phyloP scores from a whole-genome alignment of 1,140 invertebrate species.

The Matsumurasca onukii region DNA sequence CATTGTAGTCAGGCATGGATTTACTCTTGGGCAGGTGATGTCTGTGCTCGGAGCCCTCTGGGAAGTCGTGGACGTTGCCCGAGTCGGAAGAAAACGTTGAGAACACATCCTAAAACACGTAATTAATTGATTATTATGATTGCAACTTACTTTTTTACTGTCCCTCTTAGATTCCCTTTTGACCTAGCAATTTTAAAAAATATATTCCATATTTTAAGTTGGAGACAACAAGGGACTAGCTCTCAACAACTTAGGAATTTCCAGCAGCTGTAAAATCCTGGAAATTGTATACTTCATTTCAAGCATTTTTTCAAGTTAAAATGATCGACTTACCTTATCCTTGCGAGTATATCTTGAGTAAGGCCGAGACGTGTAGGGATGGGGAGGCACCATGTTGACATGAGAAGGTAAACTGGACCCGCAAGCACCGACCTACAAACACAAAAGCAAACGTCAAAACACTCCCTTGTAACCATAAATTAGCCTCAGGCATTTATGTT shows the following conservation, averaged over 20 bases:
- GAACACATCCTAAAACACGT: conserved; percentile 52
- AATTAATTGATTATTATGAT: no score
- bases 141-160: no score
- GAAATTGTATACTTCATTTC: not conserved
- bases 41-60: conserved; percentile 49
- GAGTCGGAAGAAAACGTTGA: conserved; percentile 66
- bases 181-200: no score
- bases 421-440: conserved; percentile 20
- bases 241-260: no score
- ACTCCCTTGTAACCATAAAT: no score
- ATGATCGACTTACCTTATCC: conserved; percentile 49
- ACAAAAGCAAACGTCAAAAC: no score
- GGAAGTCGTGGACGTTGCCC: conserved; percentile 64
- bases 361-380: conserved; percentile 37
- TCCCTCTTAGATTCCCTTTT: no score
- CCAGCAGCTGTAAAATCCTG: not conserved
- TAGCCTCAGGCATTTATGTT: no score
- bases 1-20: conserved; percentile 58
- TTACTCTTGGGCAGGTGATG: conserved; percentile 56
- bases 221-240: no score
- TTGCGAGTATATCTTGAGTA: conserved; percentile 45
- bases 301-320: not conserved
- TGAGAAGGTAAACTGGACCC: conserved; percentile 14
- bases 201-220: no score
- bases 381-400: conserved; percentile 23